A percentile compares a stretch with the other conserved stretches of the same genome.
phyloP scores from a whole-genome alignment of 2,797 vertebrate genomes.

The Paedocypris micromegethes region DNA sequence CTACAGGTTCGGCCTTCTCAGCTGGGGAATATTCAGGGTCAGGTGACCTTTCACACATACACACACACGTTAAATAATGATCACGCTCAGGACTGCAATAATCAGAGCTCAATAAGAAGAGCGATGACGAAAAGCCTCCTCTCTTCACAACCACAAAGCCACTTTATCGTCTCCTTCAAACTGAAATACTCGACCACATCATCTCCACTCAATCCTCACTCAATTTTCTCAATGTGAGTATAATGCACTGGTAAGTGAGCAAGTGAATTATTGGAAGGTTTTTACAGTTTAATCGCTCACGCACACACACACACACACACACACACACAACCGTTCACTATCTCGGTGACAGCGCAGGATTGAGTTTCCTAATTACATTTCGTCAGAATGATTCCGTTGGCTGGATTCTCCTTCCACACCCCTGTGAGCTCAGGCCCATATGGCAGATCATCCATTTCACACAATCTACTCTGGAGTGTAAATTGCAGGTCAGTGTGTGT shows the following conservation, averaged over 20 bases:
- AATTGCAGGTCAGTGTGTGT: too few relatives aligned
- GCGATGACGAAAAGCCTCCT: too few relatives aligned
- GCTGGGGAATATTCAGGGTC: constrained; percentile 31
- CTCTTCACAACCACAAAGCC: too few relatives aligned
- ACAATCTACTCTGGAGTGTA: too few relatives aligned
- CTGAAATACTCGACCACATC: neutral
- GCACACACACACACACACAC: constrained; percentile 26
- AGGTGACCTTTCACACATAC: constrained; percentile 12
- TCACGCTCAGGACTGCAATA: too few relatives aligned
- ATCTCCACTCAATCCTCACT: neutral
- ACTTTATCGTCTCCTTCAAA: too few relatives aligned
- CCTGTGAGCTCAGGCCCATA: neutral
- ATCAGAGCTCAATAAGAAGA: too few relatives aligned
- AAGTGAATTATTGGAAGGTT: constrained; percentile 11
- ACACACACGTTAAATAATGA: constrained; percentile 23
- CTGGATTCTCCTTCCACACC: neutral
- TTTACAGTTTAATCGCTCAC: constrained; percentile 6
- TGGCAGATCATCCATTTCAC: too few relatives aligned
- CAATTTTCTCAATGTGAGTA: neutral
- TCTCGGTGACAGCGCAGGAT: constrained; percentile 10
- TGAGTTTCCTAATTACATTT: constrained; percentile 33
- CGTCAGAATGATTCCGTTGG: constrained; percentile 16
- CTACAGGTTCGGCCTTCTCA: constrained; percentile 39
- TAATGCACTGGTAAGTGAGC: constrained; percentile 16
- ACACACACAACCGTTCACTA: constrained; percentile 4